Base-by-base conservation (phyloP, 2,888 invertebrate genomes). In the Halocaridina rubra region DNA sequence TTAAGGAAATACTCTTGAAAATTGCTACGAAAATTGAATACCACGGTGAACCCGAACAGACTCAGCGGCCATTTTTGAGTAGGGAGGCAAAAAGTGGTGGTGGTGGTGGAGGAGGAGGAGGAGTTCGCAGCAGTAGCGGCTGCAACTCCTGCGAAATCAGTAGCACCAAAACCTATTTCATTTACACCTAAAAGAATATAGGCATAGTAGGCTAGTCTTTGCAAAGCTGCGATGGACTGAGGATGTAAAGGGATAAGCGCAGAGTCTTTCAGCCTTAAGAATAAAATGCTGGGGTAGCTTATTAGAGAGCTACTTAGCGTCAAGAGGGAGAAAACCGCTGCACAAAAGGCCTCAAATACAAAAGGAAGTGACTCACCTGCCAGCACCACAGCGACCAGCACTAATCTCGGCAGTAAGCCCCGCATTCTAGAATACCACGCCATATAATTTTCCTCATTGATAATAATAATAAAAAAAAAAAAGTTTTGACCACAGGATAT, bases 391-490 rank as follows among this genome's bases (percentile, higher is more conserved):
- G 77, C 77, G 72, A 84, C 78, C 78, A 84, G 82, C 71, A 84
- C 82, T 84, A 84, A 71, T 84, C 77, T 69, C 71, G 82, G 71
- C 82, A 78, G 82, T 84, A 74, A 71, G 78, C 82, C 82, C 33
- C 78, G 72, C 82, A 84, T 77, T 72, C 82, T 78, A 84, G 77
- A 78, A 78, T 72, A 84, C 76, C 82, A 84, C 78, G 82, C 82
- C 82, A 84, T 84, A 84, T 84, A 84, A 77, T 71, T 78, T 78
- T 84, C 82, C 77, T 78, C 82, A 84, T 84, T 77, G 82, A 84
- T 78, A 67, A n/a, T n/a, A n/a, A n/a, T n/a, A n/a, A n/a, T n/a
- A n/a, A n/a, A n/a, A n/a, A n/a, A n/a, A n/a, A n/a, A n/a, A 72
- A 84, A 78, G 82, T 84, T 84, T 82, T 77, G 71, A 46, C 27